These are phyloP conservation scores for Cloeon dipterum DNA, from an alignment of 2,888 invertebrate genomes.

Conservation along the genomic window DNA sequence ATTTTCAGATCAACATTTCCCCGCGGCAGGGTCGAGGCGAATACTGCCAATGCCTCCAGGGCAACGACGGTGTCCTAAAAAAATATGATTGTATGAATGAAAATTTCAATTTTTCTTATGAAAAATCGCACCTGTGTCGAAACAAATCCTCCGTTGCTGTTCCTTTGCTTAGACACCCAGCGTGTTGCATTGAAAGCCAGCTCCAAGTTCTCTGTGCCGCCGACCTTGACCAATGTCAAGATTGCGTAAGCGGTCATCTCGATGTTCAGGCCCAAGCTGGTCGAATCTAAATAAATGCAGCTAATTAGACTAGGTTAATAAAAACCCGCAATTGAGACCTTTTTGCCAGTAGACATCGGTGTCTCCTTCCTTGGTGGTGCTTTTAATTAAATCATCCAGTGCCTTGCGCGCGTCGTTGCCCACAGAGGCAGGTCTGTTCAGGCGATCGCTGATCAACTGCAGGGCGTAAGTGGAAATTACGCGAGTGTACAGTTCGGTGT, in stretches of 20 bases:
- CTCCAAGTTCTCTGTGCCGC: conserved; percentile 24
- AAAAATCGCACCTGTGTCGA: conserved; percentile 57
- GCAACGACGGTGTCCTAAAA: conserved; percentile 33
- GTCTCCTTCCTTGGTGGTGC: too few species aligned
- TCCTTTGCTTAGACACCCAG: conserved; percentile 47
- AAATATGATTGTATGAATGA: too few species aligned
- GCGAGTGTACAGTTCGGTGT: conserved; percentile 21
- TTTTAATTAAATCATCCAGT: too few species aligned
- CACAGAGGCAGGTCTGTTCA: too few species aligned
- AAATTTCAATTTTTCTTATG: too few species aligned
- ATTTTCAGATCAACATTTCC: conserved; percentile 21
- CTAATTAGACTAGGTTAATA: too few species aligned
- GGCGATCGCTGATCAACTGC: conserved; percentile 14
- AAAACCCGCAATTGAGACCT: too few species aligned
- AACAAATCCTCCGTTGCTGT: conserved; percentile 43
- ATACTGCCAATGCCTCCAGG: conserved; percentile 31
- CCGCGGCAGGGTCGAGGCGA: conserved; percentile 22
- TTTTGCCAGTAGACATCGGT: too few species aligned
- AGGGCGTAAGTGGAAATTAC: conserved; percentile 28
- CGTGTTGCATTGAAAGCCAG: conserved; percentile 35
- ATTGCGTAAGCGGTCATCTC: conserved; percentile 46
- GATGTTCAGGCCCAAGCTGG: conserved; percentile 34
- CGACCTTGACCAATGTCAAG: conserved; percentile 27
- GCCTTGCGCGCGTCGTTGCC: too few species aligned
- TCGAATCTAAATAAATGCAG: too few species aligned